Base-by-base conservation (phyloP, 1,140 invertebrate genomes). In the Drosophila orosa region DNA sequence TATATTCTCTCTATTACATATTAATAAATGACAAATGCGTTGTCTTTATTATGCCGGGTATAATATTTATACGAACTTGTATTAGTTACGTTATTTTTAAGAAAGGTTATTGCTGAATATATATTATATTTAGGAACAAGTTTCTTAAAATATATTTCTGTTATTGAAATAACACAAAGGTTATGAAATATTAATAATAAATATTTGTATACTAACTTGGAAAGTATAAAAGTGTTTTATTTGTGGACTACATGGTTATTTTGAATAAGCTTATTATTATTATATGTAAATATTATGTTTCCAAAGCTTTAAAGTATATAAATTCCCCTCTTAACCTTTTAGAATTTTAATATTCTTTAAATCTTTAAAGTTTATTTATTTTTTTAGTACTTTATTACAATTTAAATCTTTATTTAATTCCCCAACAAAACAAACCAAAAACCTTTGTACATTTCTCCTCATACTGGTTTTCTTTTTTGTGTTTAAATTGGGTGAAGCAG, bases 381-480 rank as follows among this genome's bases (percentile, higher is more conserved):
- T n/a, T 37, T n/a, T 37, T 37, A 37, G 1, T 15, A 6, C 6
- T 6, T 4, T 37, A 12, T 27, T 13, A 13, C 10, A 29, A 31
- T 31, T 50, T 19, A 9, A 13, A 1, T 2, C 5, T 1, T 3
- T 7, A 12, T 29, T 48, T 29, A 17, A 48, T 25, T 27, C 1
- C 45, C 39, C 2, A n/a, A n/a, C 4, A 13, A 29, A 48, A 47
- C 2, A 47, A 25, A 10, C 24, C 24, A 6, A 0, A 27, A n/a
- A 6, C 15, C 17, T 17, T 54, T 35, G 13, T 35, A 54, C 13
- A 27, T 42, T 61, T 74, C 5, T 50, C 52, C 42, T 72, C 17
- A 50, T 15, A 59, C 25, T 60, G 55, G 5, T 69, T n/a, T 74
- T 35, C 22, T 33, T 45, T 50, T 12, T 74, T 35, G 5, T 37